Conservation (phyloP, 2,113 vertebrate genomes). For the Sciurus niger region DNA sequence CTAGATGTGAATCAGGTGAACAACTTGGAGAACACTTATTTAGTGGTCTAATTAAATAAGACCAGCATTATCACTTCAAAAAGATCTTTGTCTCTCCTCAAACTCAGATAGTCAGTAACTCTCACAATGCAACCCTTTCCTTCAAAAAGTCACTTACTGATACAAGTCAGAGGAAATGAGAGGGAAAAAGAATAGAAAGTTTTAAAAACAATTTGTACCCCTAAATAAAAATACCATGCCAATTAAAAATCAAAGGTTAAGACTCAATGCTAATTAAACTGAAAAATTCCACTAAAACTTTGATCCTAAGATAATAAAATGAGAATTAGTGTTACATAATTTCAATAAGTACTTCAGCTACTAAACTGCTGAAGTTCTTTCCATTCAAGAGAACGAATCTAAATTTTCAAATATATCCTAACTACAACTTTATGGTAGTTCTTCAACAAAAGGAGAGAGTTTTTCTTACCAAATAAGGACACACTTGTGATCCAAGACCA, state of each 20-base stretch:
- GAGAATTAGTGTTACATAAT: background rate
- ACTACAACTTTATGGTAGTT: no score
- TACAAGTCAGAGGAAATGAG: background rate
- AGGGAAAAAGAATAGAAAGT: background rate
- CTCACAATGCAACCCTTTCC: background rate
- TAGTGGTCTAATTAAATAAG: background rate
- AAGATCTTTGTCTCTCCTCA: background rate
- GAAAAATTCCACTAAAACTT: background rate
- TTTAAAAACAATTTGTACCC: background rate
- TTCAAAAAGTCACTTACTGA: background rate
- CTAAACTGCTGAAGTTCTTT: background rate
- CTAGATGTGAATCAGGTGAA: background rate
- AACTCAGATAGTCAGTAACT: background rate
- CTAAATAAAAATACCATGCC: background rate
- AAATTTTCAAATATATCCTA: no score
- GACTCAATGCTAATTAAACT: background rate
- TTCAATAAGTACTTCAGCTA: background rate
- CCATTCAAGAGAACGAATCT: constrained; percentile 17
- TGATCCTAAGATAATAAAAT: background rate
- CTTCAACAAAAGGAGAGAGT: no score
- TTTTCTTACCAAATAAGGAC: no score
- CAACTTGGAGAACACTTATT: background rate
- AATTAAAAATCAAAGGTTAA: background rate
- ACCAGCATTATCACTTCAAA: background rate
- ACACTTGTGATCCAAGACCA: no score